Conservation (phyloP, 2,113 vertebrate species). For the Lophochroa leadbeateri region DNA sequence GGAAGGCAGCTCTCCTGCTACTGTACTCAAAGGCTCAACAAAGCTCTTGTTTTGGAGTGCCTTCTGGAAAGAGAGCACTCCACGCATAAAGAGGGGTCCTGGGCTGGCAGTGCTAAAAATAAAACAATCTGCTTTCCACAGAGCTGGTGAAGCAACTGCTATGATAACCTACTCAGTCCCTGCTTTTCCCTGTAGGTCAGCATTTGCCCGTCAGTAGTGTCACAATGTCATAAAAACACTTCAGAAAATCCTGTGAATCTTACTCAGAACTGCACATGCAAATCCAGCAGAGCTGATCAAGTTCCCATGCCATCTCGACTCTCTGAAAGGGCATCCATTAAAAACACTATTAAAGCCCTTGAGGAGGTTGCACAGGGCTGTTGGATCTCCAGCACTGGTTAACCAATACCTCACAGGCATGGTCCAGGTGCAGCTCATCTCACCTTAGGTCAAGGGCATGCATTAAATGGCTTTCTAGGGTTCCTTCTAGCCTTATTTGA, state of each 20-base stretch:
- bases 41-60: fast-evolving
- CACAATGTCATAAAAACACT: neutral
- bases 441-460: neutral
- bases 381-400: neutral
- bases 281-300: neutral
- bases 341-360: neutral
- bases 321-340: neutral
- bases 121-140: neutral
- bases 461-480: neutral
- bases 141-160: neutral
- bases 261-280: fast-evolving
- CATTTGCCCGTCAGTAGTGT: neutral
- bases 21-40: neutral
- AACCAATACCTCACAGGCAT: neutral
- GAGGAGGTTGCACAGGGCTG: neutral
- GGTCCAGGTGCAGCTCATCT: neutral
- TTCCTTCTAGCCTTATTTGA: neutral
- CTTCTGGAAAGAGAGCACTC: neutral
- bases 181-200: neutral
- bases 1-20: fast-evolving
- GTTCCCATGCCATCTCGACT: fast-evolving
- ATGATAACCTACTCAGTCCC: neutral
- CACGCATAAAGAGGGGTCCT: neutral
- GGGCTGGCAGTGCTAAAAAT: neutral
- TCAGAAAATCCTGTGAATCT: neutral